Conservation (phyloP, 2,888 invertebrate genomes). For the Sphaerophoria taeniata region DNA sequence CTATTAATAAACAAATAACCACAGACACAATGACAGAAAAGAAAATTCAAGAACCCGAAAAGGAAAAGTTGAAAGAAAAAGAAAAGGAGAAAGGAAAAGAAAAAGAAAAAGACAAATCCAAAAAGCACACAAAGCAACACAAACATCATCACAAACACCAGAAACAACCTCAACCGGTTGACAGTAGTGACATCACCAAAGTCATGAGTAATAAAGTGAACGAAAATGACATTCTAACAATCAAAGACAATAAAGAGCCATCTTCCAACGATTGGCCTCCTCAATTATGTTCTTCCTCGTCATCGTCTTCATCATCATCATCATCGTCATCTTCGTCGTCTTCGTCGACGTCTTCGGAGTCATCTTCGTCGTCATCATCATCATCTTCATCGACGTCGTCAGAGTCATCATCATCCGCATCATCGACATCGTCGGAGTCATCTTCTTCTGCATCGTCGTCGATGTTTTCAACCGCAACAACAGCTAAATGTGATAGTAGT, state of each 20-base stretch:
- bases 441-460: constrained; percentile 68
- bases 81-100: constrained; percentile 40
- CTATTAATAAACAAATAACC: constrained; percentile 62
- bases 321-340: constrained; percentile 59
- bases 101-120: constrained; percentile 22
- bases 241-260: constrained; percentile 71
- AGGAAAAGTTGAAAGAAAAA: constrained; percentile 24
- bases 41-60: constrained; percentile 2
- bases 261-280: constrained; percentile 62
- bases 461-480: constrained; percentile 73
- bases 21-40: constrained; percentile 55
- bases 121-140: constrained; percentile 17
- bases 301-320: constrained; percentile 55
- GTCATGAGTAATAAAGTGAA: constrained; percentile 73
- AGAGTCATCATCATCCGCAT: constrained; percentile 48
- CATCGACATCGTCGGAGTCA: constrained; percentile 39
- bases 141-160: background rate
- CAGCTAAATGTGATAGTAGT: constrained; percentile 72
- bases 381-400: constrained; percentile 47
- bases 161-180: constrained; percentile 38
- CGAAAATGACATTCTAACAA: constrained; percentile 64
- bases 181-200: constrained; percentile 61
- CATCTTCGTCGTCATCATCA: constrained; percentile 50
- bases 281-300: constrained; percentile 32
- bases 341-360: constrained; percentile 50